These are phyloP conservation scores for Chloroceryle aenea DNA, from an alignment of 2,113 vertebrate genomes.

Conservation along the genomic window DNA sequence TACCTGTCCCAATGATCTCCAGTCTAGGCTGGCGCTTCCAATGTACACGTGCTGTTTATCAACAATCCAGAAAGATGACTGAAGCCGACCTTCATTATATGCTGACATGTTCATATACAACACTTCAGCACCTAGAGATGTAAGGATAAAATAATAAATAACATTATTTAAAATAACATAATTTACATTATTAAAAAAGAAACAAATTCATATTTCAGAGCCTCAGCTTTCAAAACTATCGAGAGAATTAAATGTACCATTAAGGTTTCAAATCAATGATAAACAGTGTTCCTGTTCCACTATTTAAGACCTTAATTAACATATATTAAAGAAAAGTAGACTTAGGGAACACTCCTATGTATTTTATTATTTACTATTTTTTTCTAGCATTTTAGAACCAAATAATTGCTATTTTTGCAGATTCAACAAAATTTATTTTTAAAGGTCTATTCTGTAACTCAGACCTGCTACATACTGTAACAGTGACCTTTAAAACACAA, in stretches of 20 bases:
- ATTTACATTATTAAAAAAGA: neutral
- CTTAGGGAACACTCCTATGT: neutral
- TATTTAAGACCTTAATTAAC: neutral
- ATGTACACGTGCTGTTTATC: constrained; percentile 93
- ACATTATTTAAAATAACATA: neutral
- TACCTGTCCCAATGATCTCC: constrained; percentile 91
- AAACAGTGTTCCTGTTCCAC: neutral
- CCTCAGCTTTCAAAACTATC: neutral
- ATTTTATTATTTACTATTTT: neutral
- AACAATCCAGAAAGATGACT: constrained; percentile 95
- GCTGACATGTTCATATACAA: constrained; percentile 90
- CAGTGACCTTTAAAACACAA: neutral
- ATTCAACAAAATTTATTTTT: neutral
- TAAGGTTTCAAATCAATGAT: neutral
- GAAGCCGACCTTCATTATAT: constrained; percentile 88
- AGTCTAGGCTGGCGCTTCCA: constrained; percentile 92
- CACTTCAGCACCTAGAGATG: constrained; percentile 87
- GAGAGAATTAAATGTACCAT: neutral
- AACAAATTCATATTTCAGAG: neutral
- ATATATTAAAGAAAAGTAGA: neutral
- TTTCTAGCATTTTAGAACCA: neutral
- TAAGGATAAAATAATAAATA: constrained; percentile 6
- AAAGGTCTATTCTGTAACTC: neutral
- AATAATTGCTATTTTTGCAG: neutral
- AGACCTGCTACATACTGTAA: neutral